A percentile compares a stretch with the other conserved stretches of the same genome.
These are phyloP conservation scores for Vannuccia rotundouncinata DNA, from an alignment of 2,888 invertebrate genomes.

Conservation along the genomic window DNA sequence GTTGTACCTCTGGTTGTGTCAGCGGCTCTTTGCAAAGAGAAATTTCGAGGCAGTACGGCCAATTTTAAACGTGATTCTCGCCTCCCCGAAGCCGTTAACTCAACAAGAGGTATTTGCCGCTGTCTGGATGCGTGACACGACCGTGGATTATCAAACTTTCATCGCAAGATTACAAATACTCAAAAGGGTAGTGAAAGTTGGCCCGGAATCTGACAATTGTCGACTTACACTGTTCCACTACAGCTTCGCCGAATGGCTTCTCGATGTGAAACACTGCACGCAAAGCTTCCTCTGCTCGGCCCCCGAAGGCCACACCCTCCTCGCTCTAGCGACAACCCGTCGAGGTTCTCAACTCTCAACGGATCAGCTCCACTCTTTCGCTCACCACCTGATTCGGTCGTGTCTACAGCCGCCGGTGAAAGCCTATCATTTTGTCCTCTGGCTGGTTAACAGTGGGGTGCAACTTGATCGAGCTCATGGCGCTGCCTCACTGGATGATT, in stretches of 20 bases:
- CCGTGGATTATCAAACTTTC: not conserved
- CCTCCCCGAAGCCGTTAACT: conserved; percentile 75
- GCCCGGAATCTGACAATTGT: conserved; percentile 8
- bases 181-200: not conserved
- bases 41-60: conserved; percentile 67
- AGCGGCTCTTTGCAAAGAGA: conserved; percentile 74
- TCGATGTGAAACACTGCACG: conserved; percentile 95
- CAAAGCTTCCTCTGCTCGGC: conserved; percentile 79
- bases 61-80: conserved; percentile 76
- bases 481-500: not conserved
- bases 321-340: conserved; percentile 2
- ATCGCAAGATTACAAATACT: too few relatives aligned
- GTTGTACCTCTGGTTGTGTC: conserved; percentile 85
- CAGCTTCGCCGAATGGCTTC: conserved; percentile 85
- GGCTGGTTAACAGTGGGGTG: conserved; percentile 61
- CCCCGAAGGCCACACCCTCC: conserved; percentile 40
- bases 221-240: conserved; percentile 73
- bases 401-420: conserved; percentile 50
- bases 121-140: conserved; percentile 59
- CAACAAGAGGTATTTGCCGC: conserved; percentile 47
- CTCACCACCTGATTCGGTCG: conserved; percentile 48
- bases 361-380: conserved; percentile 16
- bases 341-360: not conserved
- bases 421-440: conserved; percentile 65
- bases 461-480: not conserved